Percentiles rank a stretch among this genome's conserved stretches.
These are phyloP conservation scores for Lycodopsis pacificus DNA, from an alignment of 2,797 vertebrate species.

Conservation along the genomic window DNA sequence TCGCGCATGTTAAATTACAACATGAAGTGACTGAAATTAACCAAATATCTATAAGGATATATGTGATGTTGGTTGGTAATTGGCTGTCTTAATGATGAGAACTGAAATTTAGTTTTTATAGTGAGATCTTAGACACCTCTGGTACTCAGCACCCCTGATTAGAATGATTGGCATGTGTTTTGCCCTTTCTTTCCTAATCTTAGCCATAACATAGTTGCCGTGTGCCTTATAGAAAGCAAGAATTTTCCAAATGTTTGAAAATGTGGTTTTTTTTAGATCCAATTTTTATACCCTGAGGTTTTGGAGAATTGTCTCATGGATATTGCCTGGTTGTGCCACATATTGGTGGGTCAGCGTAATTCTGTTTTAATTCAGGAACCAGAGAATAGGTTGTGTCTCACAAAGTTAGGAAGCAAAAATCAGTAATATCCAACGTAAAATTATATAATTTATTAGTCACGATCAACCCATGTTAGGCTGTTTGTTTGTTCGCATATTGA, in stretches of 20 bases:
- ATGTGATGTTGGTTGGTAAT: conserved; percentile 13
- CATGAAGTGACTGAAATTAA: background rate
- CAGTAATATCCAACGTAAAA: conserved; percentile 27
- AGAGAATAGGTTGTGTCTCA: conserved; percentile 8
- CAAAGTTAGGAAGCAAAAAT: conserved; percentile 37
- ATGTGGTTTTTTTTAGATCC: no score
- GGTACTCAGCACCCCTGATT: no score
- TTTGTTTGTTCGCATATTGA: conserved; percentile 39
- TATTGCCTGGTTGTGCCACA: background rate
- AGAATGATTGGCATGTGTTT: no score
- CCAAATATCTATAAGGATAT: background rate
- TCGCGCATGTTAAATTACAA: background rate
- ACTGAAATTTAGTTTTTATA: background rate
- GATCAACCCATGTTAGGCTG: conserved; percentile 23
- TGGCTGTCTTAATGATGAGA: conserved; percentile 16
- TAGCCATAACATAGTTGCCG: no score
- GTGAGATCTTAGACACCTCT: background rate
- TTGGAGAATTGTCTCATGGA: background rate
- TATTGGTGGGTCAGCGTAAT: background rate
- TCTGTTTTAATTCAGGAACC: no score
- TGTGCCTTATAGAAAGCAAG: background rate
- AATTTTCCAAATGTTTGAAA: no score
- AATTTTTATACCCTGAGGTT: background rate
- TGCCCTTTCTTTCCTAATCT: background rate
- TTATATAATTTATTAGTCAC: conserved; percentile 37